Evolutionary conservation across 2,113 vertebrate genomes (phyloP), one percentile per base, ranked within the genome.

Genomic region (Carlito syrichta): DNA sequence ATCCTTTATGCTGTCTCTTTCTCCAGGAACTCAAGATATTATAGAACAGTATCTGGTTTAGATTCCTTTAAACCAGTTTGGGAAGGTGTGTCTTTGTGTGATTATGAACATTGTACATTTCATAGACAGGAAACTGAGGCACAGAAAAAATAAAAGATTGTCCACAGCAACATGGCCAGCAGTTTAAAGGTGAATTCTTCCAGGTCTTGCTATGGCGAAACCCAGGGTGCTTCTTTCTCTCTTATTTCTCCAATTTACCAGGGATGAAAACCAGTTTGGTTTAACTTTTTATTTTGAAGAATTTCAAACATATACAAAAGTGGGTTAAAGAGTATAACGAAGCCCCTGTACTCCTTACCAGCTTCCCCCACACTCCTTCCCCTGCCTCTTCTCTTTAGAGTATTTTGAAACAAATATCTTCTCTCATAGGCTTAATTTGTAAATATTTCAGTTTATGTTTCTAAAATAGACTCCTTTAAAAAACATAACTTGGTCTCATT

Each of bases 391-490:
- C 10, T 71, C 52, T 79, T 35, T 38, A 74, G 48, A 22, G 69
- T 45, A 83, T 66, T 87, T 79, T 85, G 85, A 71, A 91, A 48
- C 16, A 88, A 96, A 86, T 69, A 23, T 11, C 23, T 92, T 94
- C 22, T 8, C 22, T 63, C 7, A 22, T 62, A 13, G 60, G 38
- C 58, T 91, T 93, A 9, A 45, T 30, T n/a, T 89, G 40, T 78
- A 68, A 88, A 43, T 92, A 79, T 73, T 86, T 91, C 12, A 66
- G 20, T n/a, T 20, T 14, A 7, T 16, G 50, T 43, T 54, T 91
- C 13, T 91, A 91, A 90, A 94, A 62, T 13, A 94, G 71, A 79
- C 43, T 79, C 6, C 16, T 86, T 69, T 66, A 68, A 66, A 93
- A 89, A 86, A 22, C 14, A 2, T 30, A 38, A 77, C n/a, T n/a